Evolutionary conservation across 1,140 invertebrate genomes (phyloP).

Genomic region (Leptoteleia sp.): DNA sequence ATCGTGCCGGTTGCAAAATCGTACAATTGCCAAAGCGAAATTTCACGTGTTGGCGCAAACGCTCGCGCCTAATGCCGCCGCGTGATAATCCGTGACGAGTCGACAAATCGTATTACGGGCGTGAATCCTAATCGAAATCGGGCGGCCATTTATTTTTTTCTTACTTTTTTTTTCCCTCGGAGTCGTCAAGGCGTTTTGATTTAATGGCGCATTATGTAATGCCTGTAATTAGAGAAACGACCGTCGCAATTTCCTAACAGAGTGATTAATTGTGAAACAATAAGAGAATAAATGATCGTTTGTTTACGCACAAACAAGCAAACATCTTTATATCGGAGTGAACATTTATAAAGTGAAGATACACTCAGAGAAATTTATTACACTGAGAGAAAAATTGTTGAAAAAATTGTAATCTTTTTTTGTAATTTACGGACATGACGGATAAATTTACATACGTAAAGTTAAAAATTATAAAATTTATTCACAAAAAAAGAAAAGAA

Average conservation of each 20-base stretch:
- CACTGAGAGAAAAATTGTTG: too few species aligned
- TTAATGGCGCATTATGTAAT: slow-evolving; percentile 34
- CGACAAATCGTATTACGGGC: too few species aligned
- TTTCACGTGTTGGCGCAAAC: slow-evolving; percentile 23
- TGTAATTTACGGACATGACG: too few species aligned
- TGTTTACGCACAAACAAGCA: slow-evolving; percentile 42
- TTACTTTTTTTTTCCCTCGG: too few species aligned
- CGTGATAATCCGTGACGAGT: too few species aligned
- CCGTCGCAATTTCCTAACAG: slow-evolving; percentile 15
- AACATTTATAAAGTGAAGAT: slow-evolving; percentile 20
- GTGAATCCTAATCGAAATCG: slow-evolving; percentile 28
- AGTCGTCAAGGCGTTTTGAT: not conserved
- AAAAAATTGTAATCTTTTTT: too few species aligned
- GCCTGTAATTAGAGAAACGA: slow-evolving; percentile 44
- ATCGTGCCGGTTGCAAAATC: slow-evolving; percentile 46
- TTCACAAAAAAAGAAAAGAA: too few species aligned
- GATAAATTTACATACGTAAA: too few species aligned
- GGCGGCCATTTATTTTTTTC: not conserved
- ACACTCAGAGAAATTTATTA: too few species aligned
- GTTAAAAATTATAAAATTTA: too few species aligned
- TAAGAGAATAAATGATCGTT: slow-evolving; percentile 16
- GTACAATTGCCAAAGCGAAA: slow-evolving; percentile 27
- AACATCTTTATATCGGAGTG: slow-evolving; percentile 22
- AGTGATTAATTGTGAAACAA: slow-evolving; percentile 55
- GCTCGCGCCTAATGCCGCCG: slow-evolving; percentile 2